A percentile compares a stretch with the other conserved stretches of the same genome.
These are phyloP conservation scores for Saccostrea glomerata DNA, from an alignment of 1,140 invertebrate species.

Conservation along the genomic window DNA sequence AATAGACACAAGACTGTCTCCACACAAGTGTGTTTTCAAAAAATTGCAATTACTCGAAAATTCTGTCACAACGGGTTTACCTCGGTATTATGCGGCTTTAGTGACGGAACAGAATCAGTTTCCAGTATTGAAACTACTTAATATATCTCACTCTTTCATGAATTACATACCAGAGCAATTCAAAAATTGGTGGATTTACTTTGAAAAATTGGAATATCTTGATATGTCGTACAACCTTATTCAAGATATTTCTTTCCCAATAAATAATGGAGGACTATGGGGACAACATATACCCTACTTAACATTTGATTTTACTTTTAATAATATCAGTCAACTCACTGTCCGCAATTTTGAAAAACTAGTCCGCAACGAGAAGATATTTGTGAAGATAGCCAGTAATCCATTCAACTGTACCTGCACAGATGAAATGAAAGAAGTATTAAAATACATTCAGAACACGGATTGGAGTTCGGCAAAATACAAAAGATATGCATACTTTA, in stretches of 20 bases:
- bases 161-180: neutral
- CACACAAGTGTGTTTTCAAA: neutral
- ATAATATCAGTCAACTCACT: conserved; percentile 59
- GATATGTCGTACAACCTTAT: neutral
- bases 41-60: neutral
- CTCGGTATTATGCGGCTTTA: neutral
- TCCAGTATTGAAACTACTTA: neutral
- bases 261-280: conserved; percentile 32
- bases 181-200: conserved; percentile 14
- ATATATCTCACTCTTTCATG: neutral
- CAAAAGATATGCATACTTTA: conserved; percentile 60
- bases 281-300: neutral
- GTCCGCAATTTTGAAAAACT: conserved; percentile 53
- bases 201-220: neutral
- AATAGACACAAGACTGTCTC: neutral
- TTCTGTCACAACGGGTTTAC: neutral
- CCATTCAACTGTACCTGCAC: conserved; percentile 63
- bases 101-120: neutral
- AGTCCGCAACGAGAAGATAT: conserved; percentile 40
- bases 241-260: conserved; percentile 20
- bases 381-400: conserved; percentile 63
- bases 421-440: conserved; percentile 51
- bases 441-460: conserved; percentile 50
- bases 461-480: conserved; percentile 40
- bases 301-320: conserved; percentile 58